Evolutionary conservation across 2,113 vertebrate genomes (phyloP).

Genomic region (Numenius arquata): DNA sequence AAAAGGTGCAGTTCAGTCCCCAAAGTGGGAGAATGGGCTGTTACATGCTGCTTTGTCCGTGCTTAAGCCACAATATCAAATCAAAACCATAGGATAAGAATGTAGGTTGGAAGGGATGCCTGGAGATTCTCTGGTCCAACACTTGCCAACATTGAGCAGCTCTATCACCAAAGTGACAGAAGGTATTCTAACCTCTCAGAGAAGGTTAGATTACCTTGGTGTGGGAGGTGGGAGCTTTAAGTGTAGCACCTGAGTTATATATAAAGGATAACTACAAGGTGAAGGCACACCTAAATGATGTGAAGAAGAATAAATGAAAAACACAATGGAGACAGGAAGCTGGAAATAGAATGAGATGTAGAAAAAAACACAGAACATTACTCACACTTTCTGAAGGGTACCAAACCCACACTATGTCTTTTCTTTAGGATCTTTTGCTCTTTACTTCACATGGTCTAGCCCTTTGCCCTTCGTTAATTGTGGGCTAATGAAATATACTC

Average conservation of each 20-base stretch:
- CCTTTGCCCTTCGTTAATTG: not conserved
- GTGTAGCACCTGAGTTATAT: not conserved
- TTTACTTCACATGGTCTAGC: not conserved
- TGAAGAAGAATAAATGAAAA: not conserved
- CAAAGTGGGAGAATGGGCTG: not conserved
- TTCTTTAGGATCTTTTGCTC: not conserved
- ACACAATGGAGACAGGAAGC: not conserved
- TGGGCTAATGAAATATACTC: not conserved
- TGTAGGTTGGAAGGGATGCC: not conserved
- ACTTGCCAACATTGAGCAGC: not conserved
- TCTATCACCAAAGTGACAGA: not conserved
- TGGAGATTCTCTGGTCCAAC: not conserved
- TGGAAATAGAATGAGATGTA: not conserved
- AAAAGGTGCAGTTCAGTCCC: not conserved
- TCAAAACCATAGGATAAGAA: not conserved
- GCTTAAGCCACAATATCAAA: not conserved
- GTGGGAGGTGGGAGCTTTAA: not conserved
- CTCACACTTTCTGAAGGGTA: not conserved
- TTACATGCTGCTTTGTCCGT: not conserved
- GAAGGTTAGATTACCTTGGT: not conserved
- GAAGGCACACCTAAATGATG: not conserved
- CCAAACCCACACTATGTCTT: accelerated
- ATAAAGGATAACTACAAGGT: not conserved
- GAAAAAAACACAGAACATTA: not conserved
- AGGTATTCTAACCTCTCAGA: not conserved